Conservation (phyloP, 2,113 vertebrate species). For the Dinomys branickii region DNA sequence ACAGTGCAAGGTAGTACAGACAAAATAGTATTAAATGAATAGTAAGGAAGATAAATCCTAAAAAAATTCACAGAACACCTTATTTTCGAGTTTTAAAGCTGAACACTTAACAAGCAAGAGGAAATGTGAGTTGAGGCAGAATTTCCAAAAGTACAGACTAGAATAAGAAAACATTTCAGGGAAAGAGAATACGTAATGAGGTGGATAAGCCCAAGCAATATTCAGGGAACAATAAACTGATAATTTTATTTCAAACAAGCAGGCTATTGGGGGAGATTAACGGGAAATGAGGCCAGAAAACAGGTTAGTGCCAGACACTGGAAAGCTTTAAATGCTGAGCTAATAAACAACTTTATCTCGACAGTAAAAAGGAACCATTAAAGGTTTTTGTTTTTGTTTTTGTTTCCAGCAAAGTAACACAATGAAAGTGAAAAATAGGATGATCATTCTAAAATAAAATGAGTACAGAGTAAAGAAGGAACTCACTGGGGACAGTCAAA, state of each 20-base stretch:
- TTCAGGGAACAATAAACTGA: slow-evolving; percentile 29
- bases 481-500: background rate
- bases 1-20: background rate
- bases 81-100: slow-evolving; percentile 42
- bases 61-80: slow-evolving; percentile 39
- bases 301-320: background rate
- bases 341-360: slow-evolving; percentile 44
- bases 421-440: slow-evolving; percentile 30
- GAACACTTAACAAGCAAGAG: slow-evolving; percentile 39
- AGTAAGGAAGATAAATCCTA: slow-evolving; percentile 54
- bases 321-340: slow-evolving; percentile 43
- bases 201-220: background rate
- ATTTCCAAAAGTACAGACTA: slow-evolving; percentile 7
- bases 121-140: slow-evolving; percentile 7
- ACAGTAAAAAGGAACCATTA: slow-evolving; percentile 44
- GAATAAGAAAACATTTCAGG: slow-evolving; percentile 28
- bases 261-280: background rate
- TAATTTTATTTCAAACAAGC: slow-evolving; percentile 38
- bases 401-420: slow-evolving; percentile 40
- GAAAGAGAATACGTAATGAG: background rate
- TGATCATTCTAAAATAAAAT: slow-evolving; percentile 40
- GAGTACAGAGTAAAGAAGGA: slow-evolving; percentile 10
- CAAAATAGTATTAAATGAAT: slow-evolving; percentile 27
- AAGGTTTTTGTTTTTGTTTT: background rate
- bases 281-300: slow-evolving; percentile 41